These are phyloP conservation scores for Rousettus madagascariensis DNA, from an alignment of 2,797 vertebrate species.

Conservation along the genomic window DNA sequence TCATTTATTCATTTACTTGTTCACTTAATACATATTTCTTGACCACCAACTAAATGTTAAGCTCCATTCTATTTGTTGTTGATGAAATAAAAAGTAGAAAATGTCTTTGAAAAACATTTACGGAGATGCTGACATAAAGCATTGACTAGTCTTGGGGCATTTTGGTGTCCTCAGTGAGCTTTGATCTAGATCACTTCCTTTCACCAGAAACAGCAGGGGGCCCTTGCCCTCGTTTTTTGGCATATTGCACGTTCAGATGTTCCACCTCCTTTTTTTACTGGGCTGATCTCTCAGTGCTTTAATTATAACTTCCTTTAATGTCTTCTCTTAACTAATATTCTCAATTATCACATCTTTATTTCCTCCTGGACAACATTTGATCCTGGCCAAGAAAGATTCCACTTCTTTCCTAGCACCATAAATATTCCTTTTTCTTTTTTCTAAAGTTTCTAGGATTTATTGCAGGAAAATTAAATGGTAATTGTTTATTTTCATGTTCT, in stretches of 20 bases:
- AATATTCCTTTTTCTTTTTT: constrained; percentile 7
- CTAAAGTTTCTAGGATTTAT: neutral
- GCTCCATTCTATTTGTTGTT: neutral
- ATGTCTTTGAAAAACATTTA: neutral
- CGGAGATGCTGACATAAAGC: neutral
- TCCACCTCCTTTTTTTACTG: neutral
- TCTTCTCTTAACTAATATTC: neutral
- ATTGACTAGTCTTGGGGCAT: neutral
- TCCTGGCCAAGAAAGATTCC: neutral
- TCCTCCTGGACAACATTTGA: neutral
- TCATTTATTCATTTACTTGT: neutral
- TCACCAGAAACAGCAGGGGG: neutral
- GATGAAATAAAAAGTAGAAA: neutral
- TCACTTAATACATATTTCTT: neutral
- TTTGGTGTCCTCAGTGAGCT: accelerated
- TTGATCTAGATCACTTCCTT: neutral
- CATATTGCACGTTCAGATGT: neutral
- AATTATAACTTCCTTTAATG: neutral
- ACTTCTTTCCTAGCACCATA: neutral
- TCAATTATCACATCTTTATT: neutral
- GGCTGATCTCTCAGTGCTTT: neutral
- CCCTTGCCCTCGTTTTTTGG: neutral
- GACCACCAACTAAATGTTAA: neutral
- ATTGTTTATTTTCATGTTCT: neutral
- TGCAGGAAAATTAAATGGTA: neutral